phyloP scores from a whole-genome alignment of 2,113 vertebrate genomes.

The Equus przewalskii region DNA sequence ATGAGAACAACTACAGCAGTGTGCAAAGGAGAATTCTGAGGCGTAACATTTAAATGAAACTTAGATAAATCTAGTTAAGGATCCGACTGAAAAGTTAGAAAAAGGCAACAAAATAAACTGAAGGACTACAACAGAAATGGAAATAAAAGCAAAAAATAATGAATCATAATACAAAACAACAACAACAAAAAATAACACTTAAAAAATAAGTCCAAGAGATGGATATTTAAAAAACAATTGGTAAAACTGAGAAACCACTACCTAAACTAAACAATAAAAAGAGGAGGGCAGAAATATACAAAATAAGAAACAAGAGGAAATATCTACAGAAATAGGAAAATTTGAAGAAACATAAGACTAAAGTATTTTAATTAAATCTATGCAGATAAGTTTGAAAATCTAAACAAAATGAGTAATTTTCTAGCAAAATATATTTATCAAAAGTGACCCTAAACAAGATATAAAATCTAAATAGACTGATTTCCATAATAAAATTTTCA shows the following conservation, averaged over 20 bases:
- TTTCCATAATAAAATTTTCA: no score
- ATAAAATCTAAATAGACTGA: no score
- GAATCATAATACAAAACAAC: no score
- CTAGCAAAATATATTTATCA: no score
- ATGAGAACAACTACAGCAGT: not conserved
- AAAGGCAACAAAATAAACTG: not conserved
- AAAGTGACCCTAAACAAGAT: no score
- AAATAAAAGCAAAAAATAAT: not conserved
- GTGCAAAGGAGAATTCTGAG: not conserved
- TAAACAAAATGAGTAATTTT: no score
- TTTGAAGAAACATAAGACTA: no score
- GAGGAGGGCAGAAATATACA: not conserved
- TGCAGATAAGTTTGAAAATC: no score
- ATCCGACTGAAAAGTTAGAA: not conserved
- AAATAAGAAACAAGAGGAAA: not conserved
- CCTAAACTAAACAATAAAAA: not conserved
- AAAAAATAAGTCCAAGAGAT: not conserved
- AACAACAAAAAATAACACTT: not conserved
- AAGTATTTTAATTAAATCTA: no score
- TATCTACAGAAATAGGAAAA: no score
- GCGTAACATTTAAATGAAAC: not conserved
- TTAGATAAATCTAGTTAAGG: not conserved
- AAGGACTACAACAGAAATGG: not conserved
- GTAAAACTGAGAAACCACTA: not conserved
- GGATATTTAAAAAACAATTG: not conserved